These are phyloP conservation scores for Sprattus sprattus DNA, from an alignment of 2,113 vertebrate species.

Conservation along the genomic window DNA sequence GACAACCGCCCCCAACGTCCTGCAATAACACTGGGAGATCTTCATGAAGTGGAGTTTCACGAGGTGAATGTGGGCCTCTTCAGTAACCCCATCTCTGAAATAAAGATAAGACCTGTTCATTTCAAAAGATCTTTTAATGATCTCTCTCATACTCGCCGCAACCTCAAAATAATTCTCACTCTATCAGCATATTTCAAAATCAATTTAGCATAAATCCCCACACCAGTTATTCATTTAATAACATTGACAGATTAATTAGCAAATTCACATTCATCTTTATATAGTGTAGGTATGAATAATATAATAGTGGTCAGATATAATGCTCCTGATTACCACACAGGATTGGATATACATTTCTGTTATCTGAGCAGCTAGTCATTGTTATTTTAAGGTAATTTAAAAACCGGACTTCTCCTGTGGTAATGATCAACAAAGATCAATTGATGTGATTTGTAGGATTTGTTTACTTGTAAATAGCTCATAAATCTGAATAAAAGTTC, in stretches of 20 bases:
- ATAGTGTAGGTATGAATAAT: conserved; percentile 62
- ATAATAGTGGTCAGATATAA: conserved; percentile 53
- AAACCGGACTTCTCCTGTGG: conserved; percentile 13
- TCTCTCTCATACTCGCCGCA: conserved; percentile 67
- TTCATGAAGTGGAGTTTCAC: conserved; percentile 63
- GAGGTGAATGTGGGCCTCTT: conserved; percentile 51
- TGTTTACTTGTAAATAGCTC: conserved; percentile 11
- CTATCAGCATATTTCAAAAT: conserved; percentile 69
- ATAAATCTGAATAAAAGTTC: not conserved
- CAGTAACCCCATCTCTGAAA: conserved; percentile 59
- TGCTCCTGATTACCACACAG: conserved; percentile 36
- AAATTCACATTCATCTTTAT: conserved; percentile 59
- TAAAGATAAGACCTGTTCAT: conserved; percentile 66
- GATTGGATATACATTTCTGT: conserved; percentile 50
- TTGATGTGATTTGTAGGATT: not conserved
- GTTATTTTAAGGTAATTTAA: conserved; percentile 50
- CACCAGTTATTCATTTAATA: conserved; percentile 68
- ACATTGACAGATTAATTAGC: conserved; percentile 65
- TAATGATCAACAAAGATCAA: not conserved
- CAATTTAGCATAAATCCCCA: conserved; percentile 66
- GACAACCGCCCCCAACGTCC: conserved; percentile 15
- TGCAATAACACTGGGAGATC: conserved; percentile 47
- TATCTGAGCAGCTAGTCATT: conserved; percentile 42
- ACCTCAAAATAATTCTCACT: conserved; percentile 62
- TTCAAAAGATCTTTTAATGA: conserved; percentile 63